phyloP scores from a whole-genome alignment of 2,888 invertebrate genomes.

The Mimumesa dahlbomi region DNA sequence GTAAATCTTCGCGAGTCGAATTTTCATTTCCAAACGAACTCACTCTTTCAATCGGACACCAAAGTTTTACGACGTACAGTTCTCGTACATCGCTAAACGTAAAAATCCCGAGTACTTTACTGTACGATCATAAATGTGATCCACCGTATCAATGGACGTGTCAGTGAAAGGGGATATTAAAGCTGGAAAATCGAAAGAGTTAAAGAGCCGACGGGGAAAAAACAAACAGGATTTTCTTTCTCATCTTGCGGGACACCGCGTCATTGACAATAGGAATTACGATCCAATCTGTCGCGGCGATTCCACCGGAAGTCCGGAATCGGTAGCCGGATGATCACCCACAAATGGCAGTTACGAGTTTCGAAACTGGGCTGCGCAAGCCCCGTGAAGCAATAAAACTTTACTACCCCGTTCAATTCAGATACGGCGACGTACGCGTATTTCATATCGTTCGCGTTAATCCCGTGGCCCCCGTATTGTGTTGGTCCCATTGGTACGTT shows the following conservation, averaged over 20 bases:
- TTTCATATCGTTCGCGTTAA: neutral
- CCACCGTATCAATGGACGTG: no score
- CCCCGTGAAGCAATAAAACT: slow-evolving; percentile 51
- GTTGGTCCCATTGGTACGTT: no score
- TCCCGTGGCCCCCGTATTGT: neutral
- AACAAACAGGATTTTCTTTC: neutral
- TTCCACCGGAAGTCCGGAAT: neutral
- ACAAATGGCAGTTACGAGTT: slow-evolving; percentile 47
- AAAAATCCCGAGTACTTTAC: no score
- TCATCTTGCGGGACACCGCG: slow-evolving; percentile 7
- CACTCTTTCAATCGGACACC: neutral
- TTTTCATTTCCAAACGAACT: neutral
- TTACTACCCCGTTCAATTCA: slow-evolving; percentile 13
- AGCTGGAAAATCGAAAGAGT: no score
- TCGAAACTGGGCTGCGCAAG: slow-evolving; percentile 30
- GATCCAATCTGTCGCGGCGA: slow-evolving; percentile 9
- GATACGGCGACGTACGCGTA: slow-evolving; percentile 9
- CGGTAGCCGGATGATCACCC: slow-evolving; percentile 13
- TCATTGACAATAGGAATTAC: slow-evolving; percentile 33
- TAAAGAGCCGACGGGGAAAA: no score
- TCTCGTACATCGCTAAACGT: no score
- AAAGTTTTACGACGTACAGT: no score
- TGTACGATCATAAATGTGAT: no score
- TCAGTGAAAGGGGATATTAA: no score
- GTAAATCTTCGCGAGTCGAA: neutral